Base-by-base conservation (phyloP, 2,113 vertebrate species). In the Rhadina sibilatrix region DNA sequence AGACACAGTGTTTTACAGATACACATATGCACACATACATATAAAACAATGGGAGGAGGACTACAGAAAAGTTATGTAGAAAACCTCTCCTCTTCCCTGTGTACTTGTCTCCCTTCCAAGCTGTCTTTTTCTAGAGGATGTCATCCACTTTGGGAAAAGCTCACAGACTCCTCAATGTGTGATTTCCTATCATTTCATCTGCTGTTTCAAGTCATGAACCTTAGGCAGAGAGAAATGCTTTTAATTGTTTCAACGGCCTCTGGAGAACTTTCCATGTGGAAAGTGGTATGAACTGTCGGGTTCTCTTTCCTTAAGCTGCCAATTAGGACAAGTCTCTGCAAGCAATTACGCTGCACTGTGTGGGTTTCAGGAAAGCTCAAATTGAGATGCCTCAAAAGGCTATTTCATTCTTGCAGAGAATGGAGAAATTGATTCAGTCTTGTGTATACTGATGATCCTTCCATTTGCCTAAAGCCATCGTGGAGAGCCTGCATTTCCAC, bases 161-260 rank as follows among this genome's bases (percentile, higher is more conserved):
- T 89, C 65, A 89, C 3, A 81, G 83, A 44, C 53, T 87, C 75
- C 46, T 96, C 76, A 46, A 2, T 71, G 57, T 44, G 68, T 54
- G 77, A 94, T 80, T 75, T 87, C 47, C 78, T 92, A 89, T 82
- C 11, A 90, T 77, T 96, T 91, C 71, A 94, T 93, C 54, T 79
- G 86, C 38, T 11, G 68, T 90, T 94, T 89, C 83, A 95, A 91
- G 65, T 81, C 46, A 79, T 33, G 61, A 81, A 89, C 74, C 90
- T 95, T 76, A 78, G 92, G 89, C 93, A 74, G 84, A 80, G 54
- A 87, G 89, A 89, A 83, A 86, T 24, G 52, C 50, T 90, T 94
- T 96, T 94, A 97, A 97, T 95, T 83, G 85, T 78, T 85, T 83
- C 79, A 93, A 56, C 4, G 31, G 80, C 83, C 91, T 93, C 76